phyloP scores from a whole-genome alignment of 2,888 invertebrate species.

The Hirtodrosophila histrioides region DNA sequence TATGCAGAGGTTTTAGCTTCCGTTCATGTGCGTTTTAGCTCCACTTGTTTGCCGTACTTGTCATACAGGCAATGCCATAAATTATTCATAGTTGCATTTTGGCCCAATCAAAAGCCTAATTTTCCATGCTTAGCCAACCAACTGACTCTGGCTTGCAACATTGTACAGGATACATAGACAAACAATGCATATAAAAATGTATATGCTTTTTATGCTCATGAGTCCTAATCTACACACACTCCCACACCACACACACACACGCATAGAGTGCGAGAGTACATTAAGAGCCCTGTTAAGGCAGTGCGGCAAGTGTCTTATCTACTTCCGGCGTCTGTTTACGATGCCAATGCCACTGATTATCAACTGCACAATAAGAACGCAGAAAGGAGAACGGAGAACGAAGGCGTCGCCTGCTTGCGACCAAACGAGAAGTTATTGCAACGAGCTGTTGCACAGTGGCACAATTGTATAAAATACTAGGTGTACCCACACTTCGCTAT shows the following conservation, averaged over 20 bases:
- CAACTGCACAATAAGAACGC: conserved; percentile 60
- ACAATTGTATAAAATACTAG: background rate
- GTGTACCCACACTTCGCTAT: no score
- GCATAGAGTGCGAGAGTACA: conserved; percentile 22
- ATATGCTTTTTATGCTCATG: conserved; percentile 57
- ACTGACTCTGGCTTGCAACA: conserved; percentile 49
- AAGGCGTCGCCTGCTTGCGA: conserved; percentile 27
- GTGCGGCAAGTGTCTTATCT: conserved; percentile 74
- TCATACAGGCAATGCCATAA: conserved; percentile 53
- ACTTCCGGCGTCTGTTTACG: conserved; percentile 72
- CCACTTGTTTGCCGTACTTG: conserved; percentile 32
- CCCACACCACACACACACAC: conserved; percentile 1
- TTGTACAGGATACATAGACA: conserved; percentile 34
- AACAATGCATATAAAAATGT: conserved; percentile 53
- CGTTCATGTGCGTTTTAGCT: conserved; percentile 33
- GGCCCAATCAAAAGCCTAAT: conserved; percentile 65
- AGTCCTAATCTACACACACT: conserved; percentile 50
- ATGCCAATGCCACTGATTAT: conserved; percentile 76
- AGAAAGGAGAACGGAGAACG: conserved; percentile 1
- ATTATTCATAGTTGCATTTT: conserved; percentile 70
- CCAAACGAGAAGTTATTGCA: conserved; percentile 78
- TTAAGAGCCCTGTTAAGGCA: conserved; percentile 65
- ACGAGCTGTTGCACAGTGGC: conserved; percentile 44
- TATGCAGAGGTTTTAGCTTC: conserved; percentile 65
- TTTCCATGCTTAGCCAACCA: conserved; percentile 65